These are phyloP conservation scores for Patella caerulea DNA, from an alignment of 2,888 invertebrate species.

Conservation along the genomic window DNA sequence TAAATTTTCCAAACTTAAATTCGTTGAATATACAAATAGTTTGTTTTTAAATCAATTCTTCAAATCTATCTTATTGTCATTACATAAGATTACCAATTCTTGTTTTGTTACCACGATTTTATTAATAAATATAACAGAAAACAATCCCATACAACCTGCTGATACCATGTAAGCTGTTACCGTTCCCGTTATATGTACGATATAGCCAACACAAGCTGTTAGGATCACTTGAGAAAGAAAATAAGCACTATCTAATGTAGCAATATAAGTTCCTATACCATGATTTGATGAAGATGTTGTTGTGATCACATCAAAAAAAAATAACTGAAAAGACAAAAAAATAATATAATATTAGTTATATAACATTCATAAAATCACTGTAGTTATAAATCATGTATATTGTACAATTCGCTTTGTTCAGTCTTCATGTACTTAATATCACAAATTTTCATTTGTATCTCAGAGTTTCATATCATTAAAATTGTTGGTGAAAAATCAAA, in stretches of 20 bases:
- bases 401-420: too few relatives aligned
- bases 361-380: conserved; percentile 1
- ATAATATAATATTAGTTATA: background rate
- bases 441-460: too few relatives aligned
- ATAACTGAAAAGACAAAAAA: conserved; percentile 59
- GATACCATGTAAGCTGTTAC: conserved; percentile 72
- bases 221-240: conserved; percentile 73
- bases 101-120: conserved; percentile 51
- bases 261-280: conserved; percentile 95
- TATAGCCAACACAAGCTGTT: conserved; percentile 71
- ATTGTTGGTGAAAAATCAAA: too few relatives aligned
- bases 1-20: too few relatives aligned
- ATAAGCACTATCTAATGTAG: conserved; percentile 74
- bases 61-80: background rate
- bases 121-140: conserved; percentile 64
- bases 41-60: too few relatives aligned
- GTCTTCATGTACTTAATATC: too few relatives aligned
- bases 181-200: conserved; percentile 72
- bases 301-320: conserved; percentile 62
- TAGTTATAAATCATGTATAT: too few relatives aligned
- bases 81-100: conserved; percentile 35
- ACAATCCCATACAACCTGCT: conserved; percentile 69
- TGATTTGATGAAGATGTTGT: conserved; percentile 71
- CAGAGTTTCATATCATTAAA: too few relatives aligned
- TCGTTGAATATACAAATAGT: too few relatives aligned